These are phyloP conservation scores for Drosophila lacertosa DNA, from an alignment of 1,140 invertebrate genomes.

Conservation along the genomic window DNA sequence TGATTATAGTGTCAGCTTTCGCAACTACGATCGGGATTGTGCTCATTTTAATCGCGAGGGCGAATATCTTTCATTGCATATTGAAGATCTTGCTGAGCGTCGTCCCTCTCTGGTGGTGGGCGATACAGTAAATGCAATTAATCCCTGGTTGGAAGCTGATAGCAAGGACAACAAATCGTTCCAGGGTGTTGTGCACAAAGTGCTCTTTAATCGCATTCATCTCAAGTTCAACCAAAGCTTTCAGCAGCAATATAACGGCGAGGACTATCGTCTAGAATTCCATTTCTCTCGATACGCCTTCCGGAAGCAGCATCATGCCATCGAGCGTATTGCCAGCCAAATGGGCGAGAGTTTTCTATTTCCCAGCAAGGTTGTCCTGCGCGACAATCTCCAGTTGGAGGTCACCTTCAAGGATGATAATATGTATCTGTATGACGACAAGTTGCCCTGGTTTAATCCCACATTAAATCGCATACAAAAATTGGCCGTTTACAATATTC, in stretches of 20 bases:
- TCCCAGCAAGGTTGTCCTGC: constrained; percentile 84
- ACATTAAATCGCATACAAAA: constrained; percentile 92
- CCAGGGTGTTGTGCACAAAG: constrained; percentile 92
- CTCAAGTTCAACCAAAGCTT: constrained; percentile 91
- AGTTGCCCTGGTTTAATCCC: constrained; percentile 89
- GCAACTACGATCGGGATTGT: constrained; percentile 88
- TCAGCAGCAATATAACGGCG: constrained; percentile 88
- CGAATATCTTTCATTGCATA: constrained; percentile 90
- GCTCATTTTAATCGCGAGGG: constrained; percentile 87
- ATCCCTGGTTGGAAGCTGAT: constrained; percentile 75
- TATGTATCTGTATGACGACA: constrained; percentile 49
- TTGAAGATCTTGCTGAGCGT: constrained; percentile 92
- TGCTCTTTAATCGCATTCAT: constrained; percentile 87
- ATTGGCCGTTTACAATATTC: constrained; percentile 90
- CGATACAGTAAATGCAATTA: constrained; percentile 88
- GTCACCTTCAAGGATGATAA: constrained; percentile 40
- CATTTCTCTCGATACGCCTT: constrained; percentile 86
- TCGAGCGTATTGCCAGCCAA: constrained; percentile 85
- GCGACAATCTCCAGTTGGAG: constrained; percentile 73
- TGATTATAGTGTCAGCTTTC: constrained; percentile 87
- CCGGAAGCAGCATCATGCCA: constrained; percentile 88
- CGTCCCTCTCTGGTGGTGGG: constrained; percentile 93
- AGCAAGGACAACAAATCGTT: constrained; percentile 81
- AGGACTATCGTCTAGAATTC: constrained; percentile 88
- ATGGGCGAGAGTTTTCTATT: constrained; percentile 87